Conservation (phyloP, 2,797 vertebrate genomes). For the Halcyon leucocephala region DNA sequence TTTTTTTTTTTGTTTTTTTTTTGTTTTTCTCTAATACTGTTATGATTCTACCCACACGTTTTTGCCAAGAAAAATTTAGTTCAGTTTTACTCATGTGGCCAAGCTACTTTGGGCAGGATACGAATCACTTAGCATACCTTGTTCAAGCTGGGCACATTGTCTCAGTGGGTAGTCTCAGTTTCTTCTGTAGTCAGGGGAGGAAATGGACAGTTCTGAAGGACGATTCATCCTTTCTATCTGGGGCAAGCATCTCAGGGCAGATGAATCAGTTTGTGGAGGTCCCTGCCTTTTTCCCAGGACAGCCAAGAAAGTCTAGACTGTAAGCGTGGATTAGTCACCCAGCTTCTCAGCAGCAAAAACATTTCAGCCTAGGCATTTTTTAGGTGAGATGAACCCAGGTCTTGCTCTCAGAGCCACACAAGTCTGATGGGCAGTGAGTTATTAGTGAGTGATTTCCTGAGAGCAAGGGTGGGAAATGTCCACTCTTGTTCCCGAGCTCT, state of each 20-base stretch:
- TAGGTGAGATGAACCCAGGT: neutral
- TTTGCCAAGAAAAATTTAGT: neutral
- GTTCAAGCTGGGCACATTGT: neutral
- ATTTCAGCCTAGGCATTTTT: neutral
- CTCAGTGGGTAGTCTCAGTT: neutral
- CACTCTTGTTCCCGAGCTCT: neutral
- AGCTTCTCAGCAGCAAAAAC: neutral
- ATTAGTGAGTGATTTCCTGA: neutral
- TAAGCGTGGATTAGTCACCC: constrained; percentile 37
- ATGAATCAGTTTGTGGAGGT: constrained; percentile 55
- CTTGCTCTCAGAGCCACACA: neutral
- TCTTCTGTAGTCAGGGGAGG: neutral
- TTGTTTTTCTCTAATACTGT: neutral
- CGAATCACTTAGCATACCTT: neutral
- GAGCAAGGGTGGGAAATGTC: neutral
- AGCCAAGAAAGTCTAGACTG: constrained; percentile 55
- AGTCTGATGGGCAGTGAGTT: neutral
- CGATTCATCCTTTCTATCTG: constrained; percentile 37
- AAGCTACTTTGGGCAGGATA: neutral
- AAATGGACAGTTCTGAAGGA: neutral
- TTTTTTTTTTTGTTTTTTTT: no score
- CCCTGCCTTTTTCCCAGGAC: constrained; percentile 40
- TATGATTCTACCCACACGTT: neutral
- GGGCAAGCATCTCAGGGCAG: neutral
- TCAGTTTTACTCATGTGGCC: neutral